Evolutionary conservation across 2,888 invertebrate species (phyloP), one percentile per base, ranked within the genome.

Genomic region (Venusia cambrica): DNA sequence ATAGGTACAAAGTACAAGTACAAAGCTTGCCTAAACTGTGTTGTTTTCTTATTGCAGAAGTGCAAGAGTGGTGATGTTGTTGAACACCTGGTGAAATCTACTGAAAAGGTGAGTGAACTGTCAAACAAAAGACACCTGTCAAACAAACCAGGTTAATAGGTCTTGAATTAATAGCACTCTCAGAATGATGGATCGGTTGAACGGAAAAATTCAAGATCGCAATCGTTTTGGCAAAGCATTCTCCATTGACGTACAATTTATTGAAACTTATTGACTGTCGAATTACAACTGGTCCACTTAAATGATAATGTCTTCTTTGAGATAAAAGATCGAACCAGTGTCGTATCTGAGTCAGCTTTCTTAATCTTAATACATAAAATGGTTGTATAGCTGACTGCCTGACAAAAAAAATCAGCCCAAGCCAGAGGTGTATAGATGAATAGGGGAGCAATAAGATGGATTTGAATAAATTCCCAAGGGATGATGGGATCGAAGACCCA

Each of bases 1-100:
- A n/a, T n/a, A n/a, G n/a, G n/a, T n/a, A n/a, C n/a, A n/a, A n/a
- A n/a, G n/a, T n/a, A n/a, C n/a, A n/a, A n/a, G n/a, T n/a, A n/a
- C n/a, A n/a, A n/a, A n/a, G n/a, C n/a, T n/a, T n/a, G n/a, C n/a
- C 3, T 6, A 12, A 5, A 1, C 6, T 25, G 16, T 22, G 14
- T 3, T 13, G 35, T 54, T 53, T 54, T 45, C 51, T 78, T 80
- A 71, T 81, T 83, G 33, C 79, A 84, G 85, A 64, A 69, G 85
- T 84, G 85, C 85, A 83, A 62, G 65, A 20, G 63, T 71, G 80
- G 73, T 39, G 69, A 84, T 83, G 83, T 63, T 66, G 51, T 51
- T 53, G 51, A 54, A 61, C 60, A 59, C 49, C 58, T 64, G 67
- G 62, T 69, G 68, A 71, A 64, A 63, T 64, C 64, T 63, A 58